These are phyloP conservation scores for Hippocampus guttulatus DNA, from an alignment of 2,113 vertebrate species.

Conservation along the genomic window DNA sequence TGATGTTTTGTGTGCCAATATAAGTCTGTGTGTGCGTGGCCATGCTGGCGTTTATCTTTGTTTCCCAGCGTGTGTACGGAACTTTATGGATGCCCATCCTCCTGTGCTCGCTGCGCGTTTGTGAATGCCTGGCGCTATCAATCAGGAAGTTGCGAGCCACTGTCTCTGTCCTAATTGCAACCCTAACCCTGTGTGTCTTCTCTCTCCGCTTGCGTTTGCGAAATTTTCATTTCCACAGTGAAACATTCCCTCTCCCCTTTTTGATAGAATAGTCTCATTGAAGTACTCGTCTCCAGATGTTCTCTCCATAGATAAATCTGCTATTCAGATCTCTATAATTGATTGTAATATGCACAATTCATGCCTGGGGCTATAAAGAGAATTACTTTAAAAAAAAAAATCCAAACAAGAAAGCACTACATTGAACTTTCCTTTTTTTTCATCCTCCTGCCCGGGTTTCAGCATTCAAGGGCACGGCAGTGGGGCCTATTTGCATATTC, in stretches of 20 bases:
- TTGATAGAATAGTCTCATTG: constrained; percentile 73
- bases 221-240: constrained; percentile 49
- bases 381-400: constrained; percentile 62
- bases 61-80: neutral
- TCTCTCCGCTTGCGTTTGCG: constrained; percentile 39
- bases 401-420: constrained; percentile 62
- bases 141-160: constrained; percentile 43
- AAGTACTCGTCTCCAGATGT: constrained; percentile 72
- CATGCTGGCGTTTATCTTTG: neutral
- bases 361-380: constrained; percentile 70
- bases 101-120: constrained; percentile 23
- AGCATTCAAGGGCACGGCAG: constrained; percentile 43
- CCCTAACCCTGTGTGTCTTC: constrained; percentile 49
- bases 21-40: neutral
- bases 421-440: constrained; percentile 54
- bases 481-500: constrained; percentile 60
- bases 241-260: constrained; percentile 28
- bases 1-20: neutral
- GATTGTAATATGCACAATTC: constrained; percentile 74
- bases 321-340: constrained; percentile 75
- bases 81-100: constrained; percentile 5
- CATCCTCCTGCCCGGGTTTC: constrained; percentile 37
- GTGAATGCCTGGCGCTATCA: constrained; percentile 49
- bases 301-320: constrained; percentile 66
- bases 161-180: constrained; percentile 59